Base-by-base conservation (phyloP, 2,888 invertebrate genomes). In the Listrodromus nycthemerus region DNA sequence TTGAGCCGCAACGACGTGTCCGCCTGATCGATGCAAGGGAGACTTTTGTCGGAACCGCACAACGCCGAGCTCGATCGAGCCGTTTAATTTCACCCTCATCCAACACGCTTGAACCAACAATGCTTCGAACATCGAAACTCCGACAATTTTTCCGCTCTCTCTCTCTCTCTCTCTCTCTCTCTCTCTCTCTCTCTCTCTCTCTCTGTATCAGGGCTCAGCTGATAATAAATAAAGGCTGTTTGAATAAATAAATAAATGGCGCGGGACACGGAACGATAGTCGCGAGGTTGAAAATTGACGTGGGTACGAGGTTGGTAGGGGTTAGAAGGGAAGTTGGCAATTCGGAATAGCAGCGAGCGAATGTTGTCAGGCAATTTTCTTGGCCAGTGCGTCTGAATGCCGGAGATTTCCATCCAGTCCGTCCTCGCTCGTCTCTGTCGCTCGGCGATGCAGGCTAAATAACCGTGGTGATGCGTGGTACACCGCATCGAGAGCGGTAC, bases 351-450 rank as follows among this genome's bases (percentile, higher is more conserved):
- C 88, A 83, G 87, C 85, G 70, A 84, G 91, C 91, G 92, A 93
- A 92, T 91, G 93, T 93, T 93, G 93, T 93, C 93, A 93, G 93
- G 90, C 93, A 93, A 93, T 93, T 93, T 93, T 93, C 93, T 93
- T 93, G 93, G 93, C 93, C 93, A 93, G 92, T 93, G 93, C 93
- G 89, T 92, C 92, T 91, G 93, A 93, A 93, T 92, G 91, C 92
- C 90, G 90, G 90, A 92, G 93, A 93, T 93, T 93, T 93, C 92
- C 93, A 93, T 93, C 93, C 91, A 92, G 79, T 55, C 80, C 82
- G 67, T 71, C 52, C 76, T 70, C 69, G 61, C 82, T 73, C 70
- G 61, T 79, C 79, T 75, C 82, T 76, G 33, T 69, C n/a, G 75
- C 65, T 70, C 82, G 66, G 63, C 70, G 80, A 78, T 73, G 78